These are phyloP conservation scores for Varanus komodoensis DNA, from an alignment of 2,113 vertebrate species.

Conservation along the genomic window DNA sequence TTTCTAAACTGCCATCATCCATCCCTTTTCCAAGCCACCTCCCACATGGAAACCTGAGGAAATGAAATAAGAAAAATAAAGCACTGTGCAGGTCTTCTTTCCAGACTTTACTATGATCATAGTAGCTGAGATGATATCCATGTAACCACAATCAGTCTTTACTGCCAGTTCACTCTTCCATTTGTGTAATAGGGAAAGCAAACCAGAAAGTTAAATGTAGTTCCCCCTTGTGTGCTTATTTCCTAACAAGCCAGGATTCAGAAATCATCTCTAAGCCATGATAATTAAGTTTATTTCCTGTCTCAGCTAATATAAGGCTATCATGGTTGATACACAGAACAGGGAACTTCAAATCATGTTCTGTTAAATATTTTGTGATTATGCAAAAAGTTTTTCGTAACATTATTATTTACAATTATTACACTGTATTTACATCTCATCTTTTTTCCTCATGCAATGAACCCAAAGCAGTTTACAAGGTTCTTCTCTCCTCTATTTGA, in stretches of 20 bases:
- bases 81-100: not conserved
- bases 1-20: constrained; percentile 96
- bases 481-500: too few species aligned
- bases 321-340: constrained; percentile 22
- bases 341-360: not conserved
- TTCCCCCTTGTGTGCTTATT: not conserved
- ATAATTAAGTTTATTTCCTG: constrained; percentile 18
- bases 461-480: too few species aligned
- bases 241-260: not conserved
- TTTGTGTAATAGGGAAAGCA: not conserved
- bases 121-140: not conserved
- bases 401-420: not conserved
- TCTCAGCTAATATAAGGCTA: constrained; percentile 18
- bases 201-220: not conserved
- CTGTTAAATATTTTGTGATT: not conserved
- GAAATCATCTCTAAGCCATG: not conserved
- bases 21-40: constrained; percentile 97
- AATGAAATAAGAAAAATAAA: constrained; percentile 9
- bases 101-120: not conserved
- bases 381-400: not conserved
- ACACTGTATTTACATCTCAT: too few species aligned
- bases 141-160: too few species aligned
- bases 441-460: too few species aligned
- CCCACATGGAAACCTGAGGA: constrained; percentile 93
- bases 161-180: not conserved